A percentile compares a stretch with the other conserved stretches of the same genome.
These are phyloP conservation scores for Stomorhina lunata DNA, from an alignment of 2,888 invertebrate genomes.

Conservation along the genomic window DNA sequence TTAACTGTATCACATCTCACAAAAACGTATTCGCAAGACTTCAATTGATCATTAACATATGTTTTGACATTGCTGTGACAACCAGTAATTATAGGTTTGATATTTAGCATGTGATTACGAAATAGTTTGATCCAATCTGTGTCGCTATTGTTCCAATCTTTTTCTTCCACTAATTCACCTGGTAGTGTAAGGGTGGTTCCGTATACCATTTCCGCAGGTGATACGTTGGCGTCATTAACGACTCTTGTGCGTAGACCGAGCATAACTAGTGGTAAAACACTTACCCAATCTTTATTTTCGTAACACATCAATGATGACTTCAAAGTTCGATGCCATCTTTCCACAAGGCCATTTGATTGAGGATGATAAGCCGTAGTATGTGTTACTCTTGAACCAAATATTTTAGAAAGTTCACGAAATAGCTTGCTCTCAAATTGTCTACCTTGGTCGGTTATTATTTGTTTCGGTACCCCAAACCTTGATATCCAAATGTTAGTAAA, in stretches of 20 bases:
- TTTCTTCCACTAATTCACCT: too few species aligned
- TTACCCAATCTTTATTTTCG: conserved; percentile 9
- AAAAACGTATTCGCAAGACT: too few species aligned
- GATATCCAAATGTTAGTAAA: conserved; percentile 20
- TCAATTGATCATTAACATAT: too few species aligned
- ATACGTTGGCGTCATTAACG: background rate
- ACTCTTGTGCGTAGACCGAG: conserved; percentile 8
- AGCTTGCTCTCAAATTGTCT: conserved; percentile 21
- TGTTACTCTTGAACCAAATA: background rate
- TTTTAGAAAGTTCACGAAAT: conserved; percentile 16
- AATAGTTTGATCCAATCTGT: too few species aligned
- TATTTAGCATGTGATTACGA: too few species aligned
- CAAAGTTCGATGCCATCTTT: conserved; percentile 8
- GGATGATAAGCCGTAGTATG: conserved; percentile 34
- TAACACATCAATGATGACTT: conserved; percentile 26
- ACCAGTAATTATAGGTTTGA: too few species aligned
- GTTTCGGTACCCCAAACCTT: conserved; percentile 13
- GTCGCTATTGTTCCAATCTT: too few species aligned
- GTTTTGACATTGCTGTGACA: too few species aligned
- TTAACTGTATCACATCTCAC: too few species aligned
- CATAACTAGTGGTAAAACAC: background rate
- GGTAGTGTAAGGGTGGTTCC: too few species aligned
- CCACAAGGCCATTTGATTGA: conserved; percentile 37
- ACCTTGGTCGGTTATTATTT: conserved; percentile 7
- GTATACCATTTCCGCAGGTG: too few species aligned